These are phyloP conservation scores for Tetraneura akinire DNA, from an alignment of 1,140 invertebrate genomes.

Conservation along the genomic window DNA sequence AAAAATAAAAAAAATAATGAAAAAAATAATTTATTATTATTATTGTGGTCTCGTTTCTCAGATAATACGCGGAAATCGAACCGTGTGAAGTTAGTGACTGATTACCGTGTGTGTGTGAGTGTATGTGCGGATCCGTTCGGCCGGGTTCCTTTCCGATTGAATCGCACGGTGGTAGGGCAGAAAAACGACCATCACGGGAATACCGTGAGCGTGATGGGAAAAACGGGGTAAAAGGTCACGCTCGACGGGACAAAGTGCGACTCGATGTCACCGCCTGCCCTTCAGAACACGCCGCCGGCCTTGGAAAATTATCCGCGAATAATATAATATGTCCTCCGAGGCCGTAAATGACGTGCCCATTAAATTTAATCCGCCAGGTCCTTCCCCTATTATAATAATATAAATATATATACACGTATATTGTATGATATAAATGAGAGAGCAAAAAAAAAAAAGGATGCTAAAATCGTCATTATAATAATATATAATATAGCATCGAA, in stretches of 20 bases:
- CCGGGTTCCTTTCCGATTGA: background rate
- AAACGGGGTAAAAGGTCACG: slow-evolving; percentile 40
- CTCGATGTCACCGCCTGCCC: slow-evolving; percentile 40
- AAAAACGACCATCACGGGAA: slow-evolving; percentile 38
- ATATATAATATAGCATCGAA: too few relatives aligned
- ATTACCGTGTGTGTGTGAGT: too few relatives aligned
- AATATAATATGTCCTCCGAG: slow-evolving; percentile 46
- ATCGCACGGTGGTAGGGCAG: background rate
- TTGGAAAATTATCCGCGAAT: slow-evolving; percentile 41
- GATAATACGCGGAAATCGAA: background rate
- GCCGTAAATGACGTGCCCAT: slow-evolving; percentile 28
- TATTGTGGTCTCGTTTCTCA: too few relatives aligned
- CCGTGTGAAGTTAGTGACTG: background rate
- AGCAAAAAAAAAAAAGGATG: too few relatives aligned
- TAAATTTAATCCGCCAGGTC: slow-evolving; percentile 38
- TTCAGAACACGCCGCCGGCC: too few relatives aligned
- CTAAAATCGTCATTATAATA: too few relatives aligned
- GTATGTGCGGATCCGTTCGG: background rate
- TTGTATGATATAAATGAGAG: background rate
- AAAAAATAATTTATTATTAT: too few relatives aligned
- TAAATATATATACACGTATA: too few relatives aligned
- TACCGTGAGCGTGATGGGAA: too few relatives aligned
- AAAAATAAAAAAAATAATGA: too few relatives aligned
- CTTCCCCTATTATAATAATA: background rate
- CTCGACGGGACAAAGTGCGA: slow-evolving; percentile 30